A percentile compares a stretch with the other conserved stretches of the same genome.
phyloP scores from a whole-genome alignment of 2,888 invertebrate species.

The Zaprionus bogoriensis region DNA sequence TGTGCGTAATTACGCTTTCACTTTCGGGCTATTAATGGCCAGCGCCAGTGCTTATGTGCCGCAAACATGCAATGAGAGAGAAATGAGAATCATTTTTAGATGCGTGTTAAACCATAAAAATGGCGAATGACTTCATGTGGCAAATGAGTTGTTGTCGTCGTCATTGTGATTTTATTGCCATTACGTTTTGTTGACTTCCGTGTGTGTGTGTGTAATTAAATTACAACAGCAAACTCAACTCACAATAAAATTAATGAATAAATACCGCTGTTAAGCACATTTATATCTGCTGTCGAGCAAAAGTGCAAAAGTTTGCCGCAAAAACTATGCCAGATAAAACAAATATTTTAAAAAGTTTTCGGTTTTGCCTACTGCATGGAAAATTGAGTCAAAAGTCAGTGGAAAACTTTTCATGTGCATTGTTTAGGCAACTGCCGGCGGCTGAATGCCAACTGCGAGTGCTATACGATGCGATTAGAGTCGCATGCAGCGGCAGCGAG shows the following conservation, averaged over 20 bases:
- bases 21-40: conserved; percentile 37
- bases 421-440: conserved; percentile 20
- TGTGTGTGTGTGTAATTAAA: conserved; percentile 5
- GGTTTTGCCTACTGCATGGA: conserved; percentile 27
- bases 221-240: not conserved
- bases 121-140: not conserved
- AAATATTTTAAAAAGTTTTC: conserved; percentile 40
- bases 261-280: conserved; percentile 9
- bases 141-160: conserved; percentile 3
- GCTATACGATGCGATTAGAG: conserved; percentile 5
- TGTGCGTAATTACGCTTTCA: conserved; percentile 41
- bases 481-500: not conserved
- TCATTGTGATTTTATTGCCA: not conserved
- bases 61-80: conserved; percentile 21
- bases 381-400: conserved; percentile 50
- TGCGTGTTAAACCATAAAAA: conserved; percentile 8
- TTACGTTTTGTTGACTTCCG: conserved; percentile 6
- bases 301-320: conserved; percentile 28
- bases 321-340: conserved; percentile 41
- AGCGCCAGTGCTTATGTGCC: conserved; percentile 23
- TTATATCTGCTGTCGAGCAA: conserved; percentile 18
- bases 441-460: not conserved
- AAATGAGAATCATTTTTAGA: conserved; percentile 1
- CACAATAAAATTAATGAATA: conserved; percentile 16
- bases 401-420: conserved; percentile 35